Conservation (phyloP, 2,113 vertebrate genomes). For the Zapornia atra region DNA sequence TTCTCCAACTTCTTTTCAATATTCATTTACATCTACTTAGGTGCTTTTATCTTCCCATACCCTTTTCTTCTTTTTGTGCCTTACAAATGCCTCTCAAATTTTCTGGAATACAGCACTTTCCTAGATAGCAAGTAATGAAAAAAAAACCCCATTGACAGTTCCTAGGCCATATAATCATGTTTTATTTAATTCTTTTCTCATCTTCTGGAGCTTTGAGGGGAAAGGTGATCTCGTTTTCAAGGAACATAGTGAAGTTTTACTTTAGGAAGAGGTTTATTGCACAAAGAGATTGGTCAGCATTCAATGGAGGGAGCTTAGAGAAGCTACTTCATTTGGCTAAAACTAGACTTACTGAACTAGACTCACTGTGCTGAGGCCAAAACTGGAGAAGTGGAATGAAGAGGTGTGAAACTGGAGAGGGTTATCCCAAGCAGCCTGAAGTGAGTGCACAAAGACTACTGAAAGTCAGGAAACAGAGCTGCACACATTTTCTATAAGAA, state of each 20-base stretch:
- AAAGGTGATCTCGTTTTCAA: background rate
- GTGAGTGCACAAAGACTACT: background rate
- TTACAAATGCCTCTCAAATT: background rate
- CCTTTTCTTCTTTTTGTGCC: background rate
- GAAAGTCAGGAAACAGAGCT: background rate
- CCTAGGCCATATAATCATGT: background rate
- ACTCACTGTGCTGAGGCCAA: background rate
- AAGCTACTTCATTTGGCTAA: background rate
- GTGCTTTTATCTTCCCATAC: background rate
- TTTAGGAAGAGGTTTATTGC: background rate
- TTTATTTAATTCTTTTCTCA: conserved; percentile 26
- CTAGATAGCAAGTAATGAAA: background rate
- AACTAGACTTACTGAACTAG: background rate
- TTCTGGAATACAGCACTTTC: background rate
- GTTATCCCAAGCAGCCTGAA: background rate
- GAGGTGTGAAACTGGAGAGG: background rate
- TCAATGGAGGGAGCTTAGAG: background rate
- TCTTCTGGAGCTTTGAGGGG: background rate
- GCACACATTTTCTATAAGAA: background rate
- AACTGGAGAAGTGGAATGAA: background rate
- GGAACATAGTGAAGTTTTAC: background rate
- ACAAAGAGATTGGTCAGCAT: background rate
- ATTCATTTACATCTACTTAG: background rate
- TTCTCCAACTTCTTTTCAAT: background rate
- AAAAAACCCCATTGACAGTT: background rate